A percentile compares a stretch with the other conserved stretches of the same genome.
Evolutionary conservation across 2,113 vertebrate genomes (phyloP).

Genomic region (Ranitomeya variabilis): DNA sequence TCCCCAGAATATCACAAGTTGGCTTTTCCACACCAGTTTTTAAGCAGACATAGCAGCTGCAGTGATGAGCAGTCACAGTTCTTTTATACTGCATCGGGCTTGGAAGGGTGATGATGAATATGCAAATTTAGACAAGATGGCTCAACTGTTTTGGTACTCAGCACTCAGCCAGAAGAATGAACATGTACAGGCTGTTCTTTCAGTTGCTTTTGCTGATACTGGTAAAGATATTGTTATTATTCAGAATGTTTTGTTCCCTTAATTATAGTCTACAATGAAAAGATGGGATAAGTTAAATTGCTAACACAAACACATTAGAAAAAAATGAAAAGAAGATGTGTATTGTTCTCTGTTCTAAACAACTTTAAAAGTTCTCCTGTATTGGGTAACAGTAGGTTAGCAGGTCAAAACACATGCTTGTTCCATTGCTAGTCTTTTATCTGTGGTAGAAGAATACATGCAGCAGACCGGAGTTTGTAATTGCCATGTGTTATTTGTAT

Average conservation of each 20-base stretch:
- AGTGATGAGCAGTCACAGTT: not conserved
- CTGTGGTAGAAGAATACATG: too few relatives aligned
- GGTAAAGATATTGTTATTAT: not conserved
- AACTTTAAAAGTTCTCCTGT: too few relatives aligned
- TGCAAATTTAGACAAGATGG: not conserved
- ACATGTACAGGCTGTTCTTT: not conserved
- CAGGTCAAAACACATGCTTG: too few relatives aligned
- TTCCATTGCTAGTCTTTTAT: too few relatives aligned
- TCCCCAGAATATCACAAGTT: constrained; percentile 13
- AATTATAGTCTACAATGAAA: not conserved
- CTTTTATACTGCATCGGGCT: not conserved
- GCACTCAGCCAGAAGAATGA: not conserved
- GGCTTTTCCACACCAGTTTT: not conserved
- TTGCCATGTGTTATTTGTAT: too few relatives aligned
- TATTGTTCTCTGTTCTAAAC: too few relatives aligned
- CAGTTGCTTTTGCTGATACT: too few relatives aligned
- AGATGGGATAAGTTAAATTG: not conserved
- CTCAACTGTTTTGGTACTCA: not conserved
- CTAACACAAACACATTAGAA: not conserved
- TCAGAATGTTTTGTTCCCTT: not conserved
- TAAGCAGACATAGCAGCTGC: constrained; percentile 1
- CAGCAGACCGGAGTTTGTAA: too few relatives aligned
- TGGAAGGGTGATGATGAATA: not conserved
- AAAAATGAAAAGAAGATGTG: not conserved
- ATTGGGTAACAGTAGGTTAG: too few relatives aligned